Evolutionary conservation across 2,888 invertebrate genomes (phyloP).

Genomic region (Phalera bucephala): DNA sequence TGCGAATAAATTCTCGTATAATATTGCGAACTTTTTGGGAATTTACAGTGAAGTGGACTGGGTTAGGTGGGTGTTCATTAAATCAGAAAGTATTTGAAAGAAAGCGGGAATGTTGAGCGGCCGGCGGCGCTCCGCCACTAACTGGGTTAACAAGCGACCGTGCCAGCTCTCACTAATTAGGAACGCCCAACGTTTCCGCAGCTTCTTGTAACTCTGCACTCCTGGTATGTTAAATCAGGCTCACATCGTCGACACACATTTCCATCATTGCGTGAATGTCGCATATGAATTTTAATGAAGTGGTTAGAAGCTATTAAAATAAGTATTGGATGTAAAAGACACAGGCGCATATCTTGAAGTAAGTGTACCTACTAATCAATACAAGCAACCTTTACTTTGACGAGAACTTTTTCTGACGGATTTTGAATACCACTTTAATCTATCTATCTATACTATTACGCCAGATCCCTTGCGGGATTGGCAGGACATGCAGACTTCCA

Average conservation of each 20-base stretch:
- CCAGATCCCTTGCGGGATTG: no score
- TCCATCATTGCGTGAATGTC: no score
- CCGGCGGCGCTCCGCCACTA: conserved; percentile 34
- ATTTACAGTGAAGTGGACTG: conserved; percentile 13
- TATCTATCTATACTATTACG: no score
- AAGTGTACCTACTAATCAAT: no score
- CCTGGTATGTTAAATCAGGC: conserved; percentile 25
- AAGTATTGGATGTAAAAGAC: no score
- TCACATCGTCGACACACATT: not conserved
- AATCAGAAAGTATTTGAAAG: conserved; percentile 44
- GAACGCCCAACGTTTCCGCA: conserved; percentile 32
- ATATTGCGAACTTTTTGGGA: conserved; percentile 10
- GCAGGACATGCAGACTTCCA: no score
- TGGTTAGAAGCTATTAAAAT: no score
- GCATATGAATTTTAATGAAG: no score
- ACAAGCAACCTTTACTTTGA: no score
- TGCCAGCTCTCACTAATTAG: conserved; percentile 48
- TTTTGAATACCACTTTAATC: no score
- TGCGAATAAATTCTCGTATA: conserved; percentile 1
- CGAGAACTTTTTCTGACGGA: no score
- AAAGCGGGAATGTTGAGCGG: conserved; percentile 28
- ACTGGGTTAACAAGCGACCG: conserved; percentile 56
- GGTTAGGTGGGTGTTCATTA: conserved; percentile 35
- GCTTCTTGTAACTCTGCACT: conserved; percentile 37
- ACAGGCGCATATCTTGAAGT: no score